Conservation (phyloP, 92 coral and sea anemone species). For the Actinostola sp. region DNA sequence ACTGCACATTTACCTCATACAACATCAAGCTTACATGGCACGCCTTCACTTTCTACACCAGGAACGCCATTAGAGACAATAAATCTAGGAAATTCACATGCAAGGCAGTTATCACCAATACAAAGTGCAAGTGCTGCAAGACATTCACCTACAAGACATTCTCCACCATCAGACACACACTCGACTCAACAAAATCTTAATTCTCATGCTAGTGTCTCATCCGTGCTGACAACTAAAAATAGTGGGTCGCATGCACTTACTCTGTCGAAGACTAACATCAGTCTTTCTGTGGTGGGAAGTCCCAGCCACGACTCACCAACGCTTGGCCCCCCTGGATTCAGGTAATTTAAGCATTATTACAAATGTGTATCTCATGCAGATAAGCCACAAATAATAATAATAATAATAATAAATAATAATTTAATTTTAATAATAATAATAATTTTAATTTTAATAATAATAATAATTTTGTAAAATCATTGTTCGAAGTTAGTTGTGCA, state of each 20-base stretch:
- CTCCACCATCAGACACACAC: constrained; percentile 50
- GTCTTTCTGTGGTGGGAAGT: constrained; percentile 75
- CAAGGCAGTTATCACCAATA: constrained; percentile 83
- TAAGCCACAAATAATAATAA: too few species aligned
- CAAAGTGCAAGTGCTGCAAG: constrained; percentile 66
- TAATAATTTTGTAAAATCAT: too few species aligned
- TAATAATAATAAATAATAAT: too few species aligned
- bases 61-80: constrained; percentile 70
- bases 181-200: constrained; percentile 42
- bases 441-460: too few species aligned
- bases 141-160: constrained; percentile 62
- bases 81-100: constrained; percentile 66
- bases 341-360: constrained; percentile 29
- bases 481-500: too few species aligned
- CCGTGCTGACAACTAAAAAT: constrained; percentile 59
- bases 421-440: too few species aligned
- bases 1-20: constrained; percentile 27
- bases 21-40: constrained; percentile 46
- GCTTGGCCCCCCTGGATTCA: constrained; percentile 75
- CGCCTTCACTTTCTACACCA: constrained; percentile 64
- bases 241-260: constrained; percentile 71
- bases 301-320: constrained; percentile 83
- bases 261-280: constrained; percentile 83
- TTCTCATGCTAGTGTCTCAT: constrained; percentile 49
- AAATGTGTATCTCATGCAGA: background rate